Base-by-base conservation (phyloP, 2,113 vertebrate species). In the Guaruba guarouba region DNA sequence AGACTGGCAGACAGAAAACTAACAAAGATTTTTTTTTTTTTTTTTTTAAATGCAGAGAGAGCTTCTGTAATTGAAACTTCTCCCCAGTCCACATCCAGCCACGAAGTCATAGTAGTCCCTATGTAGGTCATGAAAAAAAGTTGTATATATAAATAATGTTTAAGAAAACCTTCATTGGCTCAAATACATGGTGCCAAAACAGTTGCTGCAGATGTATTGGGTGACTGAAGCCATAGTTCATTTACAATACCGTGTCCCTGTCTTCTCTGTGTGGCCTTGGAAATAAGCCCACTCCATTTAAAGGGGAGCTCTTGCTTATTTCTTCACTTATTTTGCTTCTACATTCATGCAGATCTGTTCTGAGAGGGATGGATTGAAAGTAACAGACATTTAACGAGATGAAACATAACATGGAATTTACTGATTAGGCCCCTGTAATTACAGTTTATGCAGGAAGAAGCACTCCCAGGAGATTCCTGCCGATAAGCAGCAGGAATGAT, bases 1-100 rank as follows among this genome's bases (percentile, higher is more conserved):
- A 88, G 95, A 94, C 81, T 91, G 86, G 89, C 96, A 97, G 95
- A 95, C 96, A 97, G 95, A 96, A 95, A 94, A 76, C 91, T 94
- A 96, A 97, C 75, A 96, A 92, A 90, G 69, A 6, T 16, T 52
- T 67, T 51, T 37, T 61, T 25, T 49, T 48, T 51, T 49, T 49
- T 51, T 51, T 49, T 96, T 82, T 97, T 91, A 74, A 95, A 93
- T 95, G 74, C 62, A 95, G 91, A 95, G 90, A 94, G 84, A 83
- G 59, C 67, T 93, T 97, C 92, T 96, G 69, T 96, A 96, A 86
- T 55, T 91, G 90, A 96, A 96, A 90, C 86, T 91, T 86, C 25
- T 95, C 73, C 71, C 14, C 13, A 37, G 88, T 84, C 85, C 74
- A 37, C 79, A 48, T 52, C 74, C 76, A 96, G 81, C 62, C 62